phyloP scores from a whole-genome alignment of 2,113 vertebrate genomes.

The Coregonus clupeaformis region DNA sequence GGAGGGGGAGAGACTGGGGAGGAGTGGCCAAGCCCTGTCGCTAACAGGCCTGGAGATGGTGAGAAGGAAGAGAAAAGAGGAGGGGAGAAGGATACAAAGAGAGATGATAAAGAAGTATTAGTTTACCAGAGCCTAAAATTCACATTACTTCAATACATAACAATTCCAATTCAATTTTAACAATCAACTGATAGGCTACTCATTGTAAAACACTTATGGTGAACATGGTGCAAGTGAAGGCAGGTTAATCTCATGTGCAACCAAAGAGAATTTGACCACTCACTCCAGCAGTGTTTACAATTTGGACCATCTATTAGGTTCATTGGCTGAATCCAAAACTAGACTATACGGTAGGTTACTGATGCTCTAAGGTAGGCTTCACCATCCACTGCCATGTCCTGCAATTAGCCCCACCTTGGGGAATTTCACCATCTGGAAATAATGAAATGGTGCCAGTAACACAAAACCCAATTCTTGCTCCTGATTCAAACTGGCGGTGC shows the following conservation, averaged over 20 bases:
- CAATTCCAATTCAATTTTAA: conserved; percentile 28
- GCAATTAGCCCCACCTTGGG: neutral
- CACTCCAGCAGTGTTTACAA: too few relatives aligned
- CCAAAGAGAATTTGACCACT: too few relatives aligned
- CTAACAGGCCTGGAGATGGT: conserved; percentile 15
- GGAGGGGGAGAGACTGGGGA: conserved; percentile 9
- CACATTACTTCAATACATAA: neutral
- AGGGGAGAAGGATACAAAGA: neutral
- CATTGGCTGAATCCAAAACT: neutral
- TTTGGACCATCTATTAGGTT: neutral
- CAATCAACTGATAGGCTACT: neutral
- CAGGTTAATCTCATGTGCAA: too few relatives aligned
- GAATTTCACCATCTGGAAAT: neutral
- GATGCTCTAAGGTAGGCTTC: neutral
- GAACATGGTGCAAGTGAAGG: neutral
- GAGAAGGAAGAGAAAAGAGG: conserved; percentile 11
- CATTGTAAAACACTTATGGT: neutral
- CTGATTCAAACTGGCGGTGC: neutral
- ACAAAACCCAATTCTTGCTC: neutral
- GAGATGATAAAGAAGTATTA: conserved; percentile 16
- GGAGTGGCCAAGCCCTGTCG: conserved; percentile 29
- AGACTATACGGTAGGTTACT: neutral
- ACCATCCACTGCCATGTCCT: neutral
- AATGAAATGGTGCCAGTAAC: neutral
- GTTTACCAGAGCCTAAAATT: too few relatives aligned